phyloP scores from a whole-genome alignment of 2,888 invertebrate species.

The Noctua janthina region DNA sequence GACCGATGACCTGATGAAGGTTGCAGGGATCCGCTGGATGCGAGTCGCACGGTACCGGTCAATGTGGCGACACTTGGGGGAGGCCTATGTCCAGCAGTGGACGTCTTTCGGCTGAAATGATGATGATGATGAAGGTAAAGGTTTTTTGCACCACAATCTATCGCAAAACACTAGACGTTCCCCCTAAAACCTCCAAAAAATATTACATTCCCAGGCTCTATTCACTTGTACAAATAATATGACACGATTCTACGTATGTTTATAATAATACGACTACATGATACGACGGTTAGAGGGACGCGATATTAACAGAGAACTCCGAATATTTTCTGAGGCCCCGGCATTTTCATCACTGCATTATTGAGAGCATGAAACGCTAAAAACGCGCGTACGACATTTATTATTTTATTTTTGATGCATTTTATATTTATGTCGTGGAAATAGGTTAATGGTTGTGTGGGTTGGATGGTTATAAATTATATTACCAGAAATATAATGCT shows the following conservation, averaged over 20 bases:
- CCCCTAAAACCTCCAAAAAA: slow-evolving; percentile 26
- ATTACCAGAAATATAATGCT: slow-evolving; percentile 1
- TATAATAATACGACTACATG: slow-evolving; percentile 70
- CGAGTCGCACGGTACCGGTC: too few relatives aligned
- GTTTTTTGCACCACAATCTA: background rate
- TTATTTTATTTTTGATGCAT: slow-evolving; percentile 48
- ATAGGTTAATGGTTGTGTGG: slow-evolving; percentile 13
- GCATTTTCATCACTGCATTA: slow-evolving; percentile 64
- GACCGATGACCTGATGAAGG: too few relatives aligned
- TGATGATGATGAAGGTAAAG: too few relatives aligned
- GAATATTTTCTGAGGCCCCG: slow-evolving; percentile 61
- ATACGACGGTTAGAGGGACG: slow-evolving; percentile 61
- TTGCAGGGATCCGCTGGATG: too few relatives aligned
- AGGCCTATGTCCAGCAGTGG: too few relatives aligned
- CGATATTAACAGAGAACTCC: slow-evolving; percentile 67
- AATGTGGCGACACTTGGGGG: too few relatives aligned
- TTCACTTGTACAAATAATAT: slow-evolving; percentile 68
- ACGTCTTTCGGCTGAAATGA: too few relatives aligned
- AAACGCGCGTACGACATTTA: slow-evolving; percentile 41
- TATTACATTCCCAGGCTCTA: slow-evolving; percentile 54
- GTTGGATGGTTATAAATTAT: background rate
- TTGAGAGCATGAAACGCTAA: slow-evolving; percentile 57
- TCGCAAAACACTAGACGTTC: background rate
- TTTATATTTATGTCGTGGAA: slow-evolving; percentile 39
- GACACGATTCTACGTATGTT: slow-evolving; percentile 67